Evolutionary conservation across 2,888 invertebrate genomes (phyloP).

Genomic region (Lithophane ornitopus): DNA sequence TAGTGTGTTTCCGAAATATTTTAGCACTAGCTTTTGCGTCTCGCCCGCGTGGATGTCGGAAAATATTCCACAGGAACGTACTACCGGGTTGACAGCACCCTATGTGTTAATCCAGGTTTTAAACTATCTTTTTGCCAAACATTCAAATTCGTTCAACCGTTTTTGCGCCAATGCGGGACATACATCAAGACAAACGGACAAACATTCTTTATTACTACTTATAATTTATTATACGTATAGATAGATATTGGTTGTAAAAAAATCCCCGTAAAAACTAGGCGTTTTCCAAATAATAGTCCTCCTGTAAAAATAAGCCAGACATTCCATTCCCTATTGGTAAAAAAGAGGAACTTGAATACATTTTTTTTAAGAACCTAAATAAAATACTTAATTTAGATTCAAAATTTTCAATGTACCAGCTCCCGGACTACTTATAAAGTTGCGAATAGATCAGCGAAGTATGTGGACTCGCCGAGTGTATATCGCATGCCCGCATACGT

Average conservation of each 20-base stretch:
- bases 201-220: no score
- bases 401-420: slow-evolving; percentile 3
- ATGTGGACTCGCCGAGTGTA: slow-evolving; percentile 41
- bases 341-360: background rate
- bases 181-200: no score
- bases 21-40: no score
- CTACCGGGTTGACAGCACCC: no score
- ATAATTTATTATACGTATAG: no score
- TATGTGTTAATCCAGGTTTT: no score
- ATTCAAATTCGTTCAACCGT: no score
- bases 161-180: no score
- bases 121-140: no score
- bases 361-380: background rate
- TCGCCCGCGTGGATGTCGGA: no score
- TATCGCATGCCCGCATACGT: slow-evolving; percentile 63
- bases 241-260: no score
- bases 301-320: background rate
- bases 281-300: background rate
- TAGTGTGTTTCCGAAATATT: background rate
- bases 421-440: slow-evolving; percentile 39
- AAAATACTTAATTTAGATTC: background rate
- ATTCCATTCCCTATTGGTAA: background rate
- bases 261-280: background rate
- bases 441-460: slow-evolving; percentile 50
- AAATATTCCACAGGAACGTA: no score